Base-by-base conservation (phyloP, 2,797 vertebrate genomes). In the Octomys mimax region DNA sequence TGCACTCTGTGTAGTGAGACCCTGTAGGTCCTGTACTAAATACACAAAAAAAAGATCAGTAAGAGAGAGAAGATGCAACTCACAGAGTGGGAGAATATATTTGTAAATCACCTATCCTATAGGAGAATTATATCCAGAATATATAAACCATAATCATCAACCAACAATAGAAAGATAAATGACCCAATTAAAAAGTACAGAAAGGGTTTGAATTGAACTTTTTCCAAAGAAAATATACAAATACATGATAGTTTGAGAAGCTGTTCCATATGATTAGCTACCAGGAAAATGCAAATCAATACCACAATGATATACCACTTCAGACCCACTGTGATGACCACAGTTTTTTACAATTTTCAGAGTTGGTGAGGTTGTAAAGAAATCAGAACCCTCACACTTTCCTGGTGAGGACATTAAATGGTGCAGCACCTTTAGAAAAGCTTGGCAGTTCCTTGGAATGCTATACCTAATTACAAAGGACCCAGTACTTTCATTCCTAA, bases 71-170 rank as follows among this genome's bases (percentile, higher is more conserved):
- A 92, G 80, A 82, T 33, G 28, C 64, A 86, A 62, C 59, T 5
- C 73, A 88, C 1, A 89, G 24, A 91, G 70, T 70, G 52, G 33
- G 85, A 93, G 66, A 49, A 73, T 92, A 84, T 94, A 89, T 85
- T 80, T 91, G 57, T 26, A 59, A 88, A 68, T 70, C 52, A 57
- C 36, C 11, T 91, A 84, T 87, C 46, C 78, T 71, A 78, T 42
- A 78, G 70, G 33, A 11, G 21, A 81, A 28, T 92, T 94, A 28
- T 77, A 49, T 46, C 42, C 26, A 49, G 73, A 77, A 18, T 87
- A 77, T 61, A 75, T 68, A 95, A 94, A 85, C 71, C 87, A 62
- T 54, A 42, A 77, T 95, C 62, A 79, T 13, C 80, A 92, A 49
- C 71, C n/a, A 57, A 93, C 22, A 42, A 13, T 26, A 42, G 71